These are phyloP conservation scores for Leuciscus waleckii DNA, from an alignment of 2,797 vertebrate genomes.

Conservation along the genomic window DNA sequence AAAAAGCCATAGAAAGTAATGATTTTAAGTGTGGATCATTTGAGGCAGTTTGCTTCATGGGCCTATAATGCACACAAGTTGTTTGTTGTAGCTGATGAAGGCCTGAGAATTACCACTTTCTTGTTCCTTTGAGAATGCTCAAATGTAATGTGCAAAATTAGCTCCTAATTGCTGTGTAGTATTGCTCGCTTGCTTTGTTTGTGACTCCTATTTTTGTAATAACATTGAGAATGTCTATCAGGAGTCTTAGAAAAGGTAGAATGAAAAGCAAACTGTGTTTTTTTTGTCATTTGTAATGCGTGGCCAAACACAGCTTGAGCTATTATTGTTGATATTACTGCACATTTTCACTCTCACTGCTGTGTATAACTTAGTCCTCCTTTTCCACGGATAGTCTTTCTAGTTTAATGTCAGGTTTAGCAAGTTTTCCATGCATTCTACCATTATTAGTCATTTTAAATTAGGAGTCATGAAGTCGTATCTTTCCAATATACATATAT, in stretches of 20 bases:
- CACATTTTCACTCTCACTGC: not conserved
- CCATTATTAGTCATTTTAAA: not conserved
- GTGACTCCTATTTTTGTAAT: constrained; percentile 20
- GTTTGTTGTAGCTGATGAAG: constrained; percentile 24
- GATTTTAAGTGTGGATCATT: constrained; percentile 32
- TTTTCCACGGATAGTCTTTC: not conserved
- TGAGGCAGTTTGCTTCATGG: not conserved
- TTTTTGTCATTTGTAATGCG: constrained; percentile 4
- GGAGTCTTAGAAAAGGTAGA: constrained; percentile 1
- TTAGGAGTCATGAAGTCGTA: not conserved
- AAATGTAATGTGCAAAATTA: constrained; percentile 21
- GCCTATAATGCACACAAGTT: not conserved
- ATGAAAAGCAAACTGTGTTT: not conserved
- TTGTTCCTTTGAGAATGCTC: constrained; percentile 24
- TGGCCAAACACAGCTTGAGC: not conserved
- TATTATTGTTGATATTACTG: not conserved
- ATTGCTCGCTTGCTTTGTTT: constrained; percentile 29
- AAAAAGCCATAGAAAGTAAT: constrained; percentile 6
- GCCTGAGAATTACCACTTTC: constrained; percentile 25
- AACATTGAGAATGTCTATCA: not conserved
- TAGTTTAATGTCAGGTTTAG: not conserved
- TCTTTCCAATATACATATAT: too few relatives aligned
- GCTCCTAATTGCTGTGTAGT: constrained; percentile 12
- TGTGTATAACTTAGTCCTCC: not conserved
- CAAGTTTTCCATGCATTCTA: not conserved